These are phyloP conservation scores for Myotis davidii DNA, from an alignment of 2,113 vertebrate species.

Conservation along the genomic window DNA sequence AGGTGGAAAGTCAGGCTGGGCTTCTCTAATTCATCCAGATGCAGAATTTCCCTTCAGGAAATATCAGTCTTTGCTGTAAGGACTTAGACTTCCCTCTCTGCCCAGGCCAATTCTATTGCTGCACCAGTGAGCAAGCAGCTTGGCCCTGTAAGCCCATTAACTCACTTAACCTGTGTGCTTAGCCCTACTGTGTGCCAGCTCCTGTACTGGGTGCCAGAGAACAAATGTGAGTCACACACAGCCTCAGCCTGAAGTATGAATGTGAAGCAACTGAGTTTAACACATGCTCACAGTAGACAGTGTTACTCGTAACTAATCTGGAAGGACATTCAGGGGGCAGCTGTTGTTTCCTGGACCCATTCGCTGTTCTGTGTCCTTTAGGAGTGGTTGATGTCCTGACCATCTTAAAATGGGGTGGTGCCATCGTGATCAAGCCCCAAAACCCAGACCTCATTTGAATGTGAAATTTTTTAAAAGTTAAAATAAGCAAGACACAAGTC, in stretches of 20 bases:
- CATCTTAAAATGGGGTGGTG: not conserved
- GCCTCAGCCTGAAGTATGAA: not conserved
- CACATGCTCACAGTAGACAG: rapidly evolving
- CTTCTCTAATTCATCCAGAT: not conserved
- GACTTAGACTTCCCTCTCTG: not conserved
- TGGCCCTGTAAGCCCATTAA: not conserved
- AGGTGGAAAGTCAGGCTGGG: not conserved
- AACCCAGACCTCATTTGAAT: not conserved
- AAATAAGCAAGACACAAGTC: not conserved
- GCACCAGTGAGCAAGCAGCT: not conserved
- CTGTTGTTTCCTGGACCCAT: not conserved
- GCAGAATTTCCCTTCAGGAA: not conserved
- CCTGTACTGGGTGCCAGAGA: not conserved
- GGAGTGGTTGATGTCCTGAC: not conserved
- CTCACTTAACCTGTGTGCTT: not conserved
- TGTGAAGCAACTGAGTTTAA: rapidly evolving
- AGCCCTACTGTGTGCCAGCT: not conserved
- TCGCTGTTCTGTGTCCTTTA: not conserved
- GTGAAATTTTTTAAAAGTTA: not conserved
- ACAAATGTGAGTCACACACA: not conserved
- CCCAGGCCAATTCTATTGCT: not conserved
- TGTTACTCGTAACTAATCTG: not conserved
- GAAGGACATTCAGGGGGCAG: not conserved
- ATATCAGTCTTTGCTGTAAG: not conserved
- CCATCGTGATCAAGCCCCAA: not conserved